Evolutionary conservation across 2,113 vertebrate species (phyloP), one percentile per base, ranked within the genome.

Genomic region (Nasalis larvatus): DNA sequence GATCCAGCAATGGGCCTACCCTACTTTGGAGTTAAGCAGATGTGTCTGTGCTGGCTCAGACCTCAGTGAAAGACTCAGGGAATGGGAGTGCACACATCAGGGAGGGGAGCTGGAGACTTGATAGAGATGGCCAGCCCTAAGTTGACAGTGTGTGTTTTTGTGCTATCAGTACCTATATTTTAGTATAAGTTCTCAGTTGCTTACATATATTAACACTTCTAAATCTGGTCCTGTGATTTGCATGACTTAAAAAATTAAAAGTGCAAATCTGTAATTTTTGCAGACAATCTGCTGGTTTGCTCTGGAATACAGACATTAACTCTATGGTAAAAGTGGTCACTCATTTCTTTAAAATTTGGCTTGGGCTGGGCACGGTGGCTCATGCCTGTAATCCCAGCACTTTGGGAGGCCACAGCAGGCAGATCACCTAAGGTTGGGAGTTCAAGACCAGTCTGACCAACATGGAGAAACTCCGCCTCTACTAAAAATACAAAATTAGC

Each of bases 241-340:
- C 6, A 76, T 91, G 56, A 40, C 60, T 89, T 71, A 78, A 93
- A 93, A 63, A 84, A 20, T 83, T 73, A 49, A 73, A 93, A 97
- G 18, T 83, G 27, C 25, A 54, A 20, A 73, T 95, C 92, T 71
- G 0, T 91, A 66, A 85, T 94, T 49, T 82, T 92, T 95, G 25
- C 23, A 89, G 27, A 23, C 10, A 81, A 3, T 92, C 49, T 97
- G 80, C 13, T 3, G 49, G 20, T 93, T 94, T 85, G 69, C 27
- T 96, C 63, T 96, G 52, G 63, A 94, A 93, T 74, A 56, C n/a
- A 94, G 78, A 68, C 35, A 60, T n/a, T 73, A 58, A 69, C 35
- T 96, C 90, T 16, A 18, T 80, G 21, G 84, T 92, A 52, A 58
- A 97, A 96, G 21, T 86, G 42, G n/a, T 82, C 13, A 52, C 60